phyloP scores from a whole-genome alignment of 2,888 invertebrate species.

The Sceliomorpha sp. region DNA sequence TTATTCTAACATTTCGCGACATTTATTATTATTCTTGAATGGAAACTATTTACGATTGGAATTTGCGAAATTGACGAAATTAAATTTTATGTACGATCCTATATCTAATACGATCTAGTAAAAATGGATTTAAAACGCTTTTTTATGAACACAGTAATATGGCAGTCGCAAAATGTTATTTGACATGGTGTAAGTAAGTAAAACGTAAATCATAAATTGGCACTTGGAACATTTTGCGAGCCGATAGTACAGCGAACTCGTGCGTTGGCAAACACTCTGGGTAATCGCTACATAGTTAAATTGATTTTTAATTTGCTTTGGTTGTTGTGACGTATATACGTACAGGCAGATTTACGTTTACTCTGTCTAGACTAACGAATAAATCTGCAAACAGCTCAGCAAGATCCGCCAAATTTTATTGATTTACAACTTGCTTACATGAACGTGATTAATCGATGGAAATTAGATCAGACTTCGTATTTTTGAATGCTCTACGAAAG shows the following conservation, averaged over 20 bases:
- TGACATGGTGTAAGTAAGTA: slow-evolving; percentile 24
- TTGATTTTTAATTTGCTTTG: slow-evolving; percentile 72
- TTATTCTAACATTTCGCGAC: no score
- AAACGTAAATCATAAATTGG: slow-evolving; percentile 21
- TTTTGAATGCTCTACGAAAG: no score
- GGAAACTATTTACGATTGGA: no score
- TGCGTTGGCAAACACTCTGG: slow-evolving; percentile 19
- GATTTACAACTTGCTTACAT: slow-evolving; percentile 23
- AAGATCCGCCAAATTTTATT: slow-evolving; percentile 16
- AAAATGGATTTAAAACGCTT: no score
- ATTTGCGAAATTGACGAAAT: no score
- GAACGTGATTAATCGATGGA: slow-evolving; percentile 20
- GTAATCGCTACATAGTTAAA: slow-evolving; percentile 57
- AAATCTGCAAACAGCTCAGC: slow-evolving; percentile 39
- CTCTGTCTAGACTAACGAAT: slow-evolving; percentile 66
- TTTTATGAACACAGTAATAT: not conserved
- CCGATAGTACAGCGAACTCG: slow-evolving; percentile 23
- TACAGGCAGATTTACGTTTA: slow-evolving; percentile 64
- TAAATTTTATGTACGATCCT: no score
- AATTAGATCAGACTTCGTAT: slow-evolving; percentile 30
- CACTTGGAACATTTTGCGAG: slow-evolving; percentile 35
- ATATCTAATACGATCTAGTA: no score
- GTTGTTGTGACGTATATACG: slow-evolving; percentile 32
- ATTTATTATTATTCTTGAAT: no score
- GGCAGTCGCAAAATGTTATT: not conserved